phyloP scores from a whole-genome alignment of 2,113 vertebrate species.

The Protobothrops mucrosquamatus region DNA sequence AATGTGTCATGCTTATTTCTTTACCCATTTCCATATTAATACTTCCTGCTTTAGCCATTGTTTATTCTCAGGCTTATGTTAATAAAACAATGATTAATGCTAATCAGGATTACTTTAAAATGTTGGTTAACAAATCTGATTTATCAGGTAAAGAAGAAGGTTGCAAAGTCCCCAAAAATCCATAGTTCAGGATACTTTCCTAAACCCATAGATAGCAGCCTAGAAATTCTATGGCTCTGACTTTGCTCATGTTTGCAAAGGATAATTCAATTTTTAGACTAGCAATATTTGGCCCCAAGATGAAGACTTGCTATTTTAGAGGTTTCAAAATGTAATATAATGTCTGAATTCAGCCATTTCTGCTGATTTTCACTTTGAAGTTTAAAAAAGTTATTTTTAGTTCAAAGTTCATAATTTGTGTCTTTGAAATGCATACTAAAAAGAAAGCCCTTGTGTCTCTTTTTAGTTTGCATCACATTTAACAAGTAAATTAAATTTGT shows the following conservation, averaged over 20 bases:
- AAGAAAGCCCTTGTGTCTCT: slow-evolving; percentile 43
- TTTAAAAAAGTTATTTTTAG: slow-evolving; percentile 22
- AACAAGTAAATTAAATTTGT: slow-evolving; percentile 42
- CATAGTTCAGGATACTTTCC: not conserved
- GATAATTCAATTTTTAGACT: not conserved
- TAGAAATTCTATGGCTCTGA: not conserved
- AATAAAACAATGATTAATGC: not conserved
- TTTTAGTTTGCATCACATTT: slow-evolving; percentile 31
- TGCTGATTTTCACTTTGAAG: not conserved
- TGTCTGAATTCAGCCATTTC: slow-evolving; percentile 11
- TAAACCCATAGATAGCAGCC: not conserved
- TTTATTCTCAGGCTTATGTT: not conserved
- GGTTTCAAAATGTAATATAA: not conserved
- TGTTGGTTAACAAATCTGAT: not conserved
- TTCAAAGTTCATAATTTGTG: slow-evolving; percentile 30
- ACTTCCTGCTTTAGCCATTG: not conserved
- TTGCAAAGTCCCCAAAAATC: not conserved
- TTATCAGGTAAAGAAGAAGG: not conserved
- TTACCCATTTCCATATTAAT: not conserved
- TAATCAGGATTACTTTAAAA: not conserved
- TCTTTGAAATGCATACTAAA: slow-evolving; percentile 30
- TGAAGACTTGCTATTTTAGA: not conserved
- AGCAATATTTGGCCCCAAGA: not conserved
- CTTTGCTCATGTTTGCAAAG: not conserved
- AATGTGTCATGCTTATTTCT: not conserved